A percentile compares a stretch with the other conserved stretches of the same genome.
phyloP scores from a whole-genome alignment of 2,888 invertebrate species.

The Chrysina gloriosa region DNA sequence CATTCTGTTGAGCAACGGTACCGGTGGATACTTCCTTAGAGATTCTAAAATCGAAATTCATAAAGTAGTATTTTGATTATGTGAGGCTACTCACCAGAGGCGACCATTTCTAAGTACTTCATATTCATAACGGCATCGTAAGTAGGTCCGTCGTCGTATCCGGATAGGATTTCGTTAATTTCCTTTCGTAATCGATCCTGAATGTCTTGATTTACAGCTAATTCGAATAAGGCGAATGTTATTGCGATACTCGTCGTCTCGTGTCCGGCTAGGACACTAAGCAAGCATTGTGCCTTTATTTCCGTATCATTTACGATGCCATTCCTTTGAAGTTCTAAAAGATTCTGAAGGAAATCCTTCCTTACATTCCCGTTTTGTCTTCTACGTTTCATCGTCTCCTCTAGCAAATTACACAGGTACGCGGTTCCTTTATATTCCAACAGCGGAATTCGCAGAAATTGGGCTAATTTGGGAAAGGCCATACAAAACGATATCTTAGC shows the following conservation, averaged over 20 bases:
- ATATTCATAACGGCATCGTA: slow-evolving; percentile 66
- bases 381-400: slow-evolving; percentile 4
- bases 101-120: slow-evolving; percentile 65
- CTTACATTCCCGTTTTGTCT: neutral
- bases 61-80: neutral
- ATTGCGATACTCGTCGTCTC: slow-evolving; percentile 66
- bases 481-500: neutral
- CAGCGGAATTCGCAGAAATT: slow-evolving; percentile 7
- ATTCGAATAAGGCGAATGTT: slow-evolving; percentile 65
- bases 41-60: slow-evolving; percentile 60
- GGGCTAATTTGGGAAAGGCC: slow-evolving; percentile 1
- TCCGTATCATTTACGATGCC: too few species aligned
- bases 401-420: neutral
- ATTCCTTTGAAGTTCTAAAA: slow-evolving; percentile 21
- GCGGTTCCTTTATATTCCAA: neutral
- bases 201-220: slow-evolving; percentile 64
- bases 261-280: slow-evolving; percentile 64
- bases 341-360: slow-evolving; percentile 29
- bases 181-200: slow-evolving; percentile 64
- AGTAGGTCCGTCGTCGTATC: slow-evolving; percentile 60
- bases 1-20: slow-evolving; percentile 58
- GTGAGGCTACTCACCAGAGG: slow-evolving; percentile 49
- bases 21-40: slow-evolving; percentile 65
- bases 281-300: slow-evolving; percentile 56
- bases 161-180: slow-evolving; percentile 59